Evolutionary conservation across 2,113 vertebrate genomes (phyloP), one percentile per base, ranked within the genome.

Genomic region (Rynchops niger): DNA sequence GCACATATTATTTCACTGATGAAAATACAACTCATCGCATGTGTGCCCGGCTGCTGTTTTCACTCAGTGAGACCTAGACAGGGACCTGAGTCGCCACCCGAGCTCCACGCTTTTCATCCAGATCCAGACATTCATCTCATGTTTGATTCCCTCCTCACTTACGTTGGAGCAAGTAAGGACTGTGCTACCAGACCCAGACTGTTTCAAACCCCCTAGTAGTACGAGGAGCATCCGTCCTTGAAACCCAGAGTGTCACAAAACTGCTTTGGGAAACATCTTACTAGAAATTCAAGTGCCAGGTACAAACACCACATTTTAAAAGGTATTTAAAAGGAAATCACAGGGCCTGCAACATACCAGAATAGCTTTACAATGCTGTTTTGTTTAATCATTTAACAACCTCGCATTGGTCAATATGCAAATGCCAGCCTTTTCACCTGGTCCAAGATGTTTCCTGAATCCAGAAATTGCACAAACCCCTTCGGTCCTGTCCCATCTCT

Each of bases 141-240:
- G 36, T 18, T 52, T 15, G 23, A 36, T 15, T 80, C 22, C 56
- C 38, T 27, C 21, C 55, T 49, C 15, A 1, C 32, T 55, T 53
- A 11, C 0, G 0, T 10, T 32, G 21, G 36, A 42, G 23, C 20
- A 47, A 45, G 52, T 6, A 14, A 88, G 45, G 20, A 14, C 11
- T 8, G 50, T 0, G 1, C 30, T 18, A 5, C 50, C 11, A 21
- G 40, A 42, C 5, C 5, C 2, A 58, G 16, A 12, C 23, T 13
- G 29, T 16, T 74, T 47, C 32, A 27, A 22, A 43, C n/a, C 14
- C 36, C 17, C 20, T 15, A 1, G 2, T 3, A 56, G n/a, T 13
- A 30, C 4, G 9, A 47, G 49, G 11, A 74, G 22, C 40, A 47
- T 18, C 23, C 15, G 42, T 18, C 72, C 47, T 17, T 43, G 18